A percentile compares a stretch with the other conserved stretches of the same genome.
phyloP scores from a whole-genome alignment of 1,140 invertebrate genomes.

The Tetramorium simillimum region DNA sequence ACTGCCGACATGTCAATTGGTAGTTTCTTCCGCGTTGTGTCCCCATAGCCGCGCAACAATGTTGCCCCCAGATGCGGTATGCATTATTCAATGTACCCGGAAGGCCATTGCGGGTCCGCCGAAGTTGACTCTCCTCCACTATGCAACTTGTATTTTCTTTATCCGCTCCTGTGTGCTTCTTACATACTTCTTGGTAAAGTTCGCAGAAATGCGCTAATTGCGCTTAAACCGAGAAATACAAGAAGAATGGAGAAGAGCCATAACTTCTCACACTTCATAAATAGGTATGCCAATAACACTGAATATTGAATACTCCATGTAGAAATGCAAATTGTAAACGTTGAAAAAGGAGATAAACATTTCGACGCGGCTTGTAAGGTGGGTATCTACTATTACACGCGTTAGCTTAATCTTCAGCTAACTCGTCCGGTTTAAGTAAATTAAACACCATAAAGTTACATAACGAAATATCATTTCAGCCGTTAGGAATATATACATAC shows the following conservation, averaged over 20 bases:
- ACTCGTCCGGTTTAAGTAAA: slow-evolving; percentile 2
- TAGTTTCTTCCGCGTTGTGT: slow-evolving; percentile 67
- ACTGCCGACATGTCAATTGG: slow-evolving; percentile 72
- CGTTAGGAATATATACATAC: neutral
- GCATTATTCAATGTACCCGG: slow-evolving; percentile 76
- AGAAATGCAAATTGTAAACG: slow-evolving; percentile 22
- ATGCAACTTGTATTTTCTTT: slow-evolving; percentile 30
- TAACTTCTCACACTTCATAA: neutral
- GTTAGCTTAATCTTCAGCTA: neutral
- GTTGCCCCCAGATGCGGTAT: slow-evolving; percentile 67
- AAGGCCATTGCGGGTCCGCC: slow-evolving; percentile 56
- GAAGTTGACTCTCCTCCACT: slow-evolving; percentile 38
- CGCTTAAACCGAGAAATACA: slow-evolving; percentile 35
- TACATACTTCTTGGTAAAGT: slow-evolving; percentile 33
- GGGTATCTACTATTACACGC: neutral
- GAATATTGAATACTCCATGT: neutral
- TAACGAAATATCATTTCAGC: neutral
- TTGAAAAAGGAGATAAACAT: neutral
- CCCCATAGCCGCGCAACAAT: slow-evolving; percentile 65
- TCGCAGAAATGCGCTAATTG: slow-evolving; percentile 47
- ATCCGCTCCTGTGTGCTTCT: slow-evolving; percentile 1
- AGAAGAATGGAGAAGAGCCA: neutral
- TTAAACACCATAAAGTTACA: neutral
- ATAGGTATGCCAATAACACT: neutral
- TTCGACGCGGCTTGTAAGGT: neutral